Evolutionary conservation across 2,113 vertebrate species (phyloP).

Genomic region (Nansenia antarctica): DNA sequence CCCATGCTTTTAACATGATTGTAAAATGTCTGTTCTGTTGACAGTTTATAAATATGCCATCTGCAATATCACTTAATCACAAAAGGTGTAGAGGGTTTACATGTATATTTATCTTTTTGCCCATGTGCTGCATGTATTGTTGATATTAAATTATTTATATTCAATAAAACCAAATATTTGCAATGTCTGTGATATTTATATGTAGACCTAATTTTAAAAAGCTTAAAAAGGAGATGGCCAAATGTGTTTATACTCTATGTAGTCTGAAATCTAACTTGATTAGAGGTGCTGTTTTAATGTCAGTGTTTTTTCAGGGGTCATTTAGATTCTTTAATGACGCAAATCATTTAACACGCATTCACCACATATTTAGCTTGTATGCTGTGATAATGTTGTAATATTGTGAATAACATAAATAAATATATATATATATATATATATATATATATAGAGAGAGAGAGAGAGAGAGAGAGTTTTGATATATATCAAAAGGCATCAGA

Average conservation of each 20-base stretch:
- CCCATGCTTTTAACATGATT: constrained; percentile 48
- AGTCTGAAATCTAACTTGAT: not conserved
- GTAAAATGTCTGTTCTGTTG: constrained; percentile 35
- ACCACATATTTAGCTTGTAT: too few relatives aligned
- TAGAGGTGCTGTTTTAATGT: too few relatives aligned
- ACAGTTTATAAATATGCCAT: constrained; percentile 25
- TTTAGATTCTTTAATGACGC: too few relatives aligned
- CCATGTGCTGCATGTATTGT: constrained; percentile 40
- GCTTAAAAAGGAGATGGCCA: not conserved
- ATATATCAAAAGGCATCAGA: too few relatives aligned
- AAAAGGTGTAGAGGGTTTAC: constrained; percentile 6
- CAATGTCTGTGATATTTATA: constrained; percentile 41
- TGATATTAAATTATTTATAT: constrained; percentile 59
- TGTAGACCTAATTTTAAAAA: not conserved
- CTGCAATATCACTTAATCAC: constrained; percentile 23
- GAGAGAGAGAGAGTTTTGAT: too few relatives aligned
- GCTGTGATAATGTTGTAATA: too few relatives aligned
- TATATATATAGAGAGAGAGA: too few relatives aligned
- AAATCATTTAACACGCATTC: too few relatives aligned
- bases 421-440: too few relatives aligned
- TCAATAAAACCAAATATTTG: constrained; percentile 63
- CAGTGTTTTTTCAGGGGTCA: too few relatives aligned
- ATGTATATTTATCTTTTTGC: constrained; percentile 34
- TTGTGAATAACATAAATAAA: too few relatives aligned
- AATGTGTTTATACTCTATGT: not conserved